Percentiles rank a stretch among this genome's conserved stretches.
Evolutionary conservation across 2,888 invertebrate genomes (phyloP).

Genomic region (Acanthosepion esculentum): DNA sequence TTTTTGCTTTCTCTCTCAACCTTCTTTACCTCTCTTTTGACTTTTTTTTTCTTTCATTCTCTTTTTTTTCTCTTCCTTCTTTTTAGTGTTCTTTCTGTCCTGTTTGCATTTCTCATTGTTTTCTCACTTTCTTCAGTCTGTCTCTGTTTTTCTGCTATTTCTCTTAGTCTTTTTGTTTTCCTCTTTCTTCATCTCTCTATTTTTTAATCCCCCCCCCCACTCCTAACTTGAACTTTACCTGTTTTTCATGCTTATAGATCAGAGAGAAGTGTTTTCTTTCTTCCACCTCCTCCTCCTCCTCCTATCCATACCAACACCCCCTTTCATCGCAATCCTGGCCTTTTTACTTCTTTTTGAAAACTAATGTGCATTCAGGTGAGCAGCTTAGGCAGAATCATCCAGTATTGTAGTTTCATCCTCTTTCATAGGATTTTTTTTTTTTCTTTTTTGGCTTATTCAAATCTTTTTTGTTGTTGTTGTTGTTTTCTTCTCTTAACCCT

Average conservation of each 20-base stretch:
- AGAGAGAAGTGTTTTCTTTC: not conserved
- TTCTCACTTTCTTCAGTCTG: too few species aligned
- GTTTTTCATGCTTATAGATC: too few species aligned
- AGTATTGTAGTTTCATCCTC: not conserved
- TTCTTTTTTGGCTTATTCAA: not conserved
- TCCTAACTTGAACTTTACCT: too few species aligned
- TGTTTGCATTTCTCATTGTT: too few species aligned
- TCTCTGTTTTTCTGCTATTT: too few species aligned
- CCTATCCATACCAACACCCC: not conserved
- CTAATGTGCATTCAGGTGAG: slow-evolving; percentile 21
- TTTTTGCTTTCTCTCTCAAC: not conserved
- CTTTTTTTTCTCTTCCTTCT: not conserved
- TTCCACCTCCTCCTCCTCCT: not conserved
- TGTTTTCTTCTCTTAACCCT: not conserved
- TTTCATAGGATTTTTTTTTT: too few species aligned
- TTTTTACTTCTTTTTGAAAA: not conserved
- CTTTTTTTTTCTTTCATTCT: not conserved
- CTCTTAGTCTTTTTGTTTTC: too few species aligned
- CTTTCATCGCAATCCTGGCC: not conserved
- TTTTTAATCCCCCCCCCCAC: too few species aligned
- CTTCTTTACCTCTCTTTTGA: too few species aligned
- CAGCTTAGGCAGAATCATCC: slow-evolving; percentile 13
- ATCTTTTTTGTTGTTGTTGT: not conserved
- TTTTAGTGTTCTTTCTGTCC: too few species aligned
- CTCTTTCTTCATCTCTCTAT: too few species aligned